Base-by-base conservation (phyloP, 2,888 invertebrate species). In the Dasysyrphus tricinctus region DNA sequence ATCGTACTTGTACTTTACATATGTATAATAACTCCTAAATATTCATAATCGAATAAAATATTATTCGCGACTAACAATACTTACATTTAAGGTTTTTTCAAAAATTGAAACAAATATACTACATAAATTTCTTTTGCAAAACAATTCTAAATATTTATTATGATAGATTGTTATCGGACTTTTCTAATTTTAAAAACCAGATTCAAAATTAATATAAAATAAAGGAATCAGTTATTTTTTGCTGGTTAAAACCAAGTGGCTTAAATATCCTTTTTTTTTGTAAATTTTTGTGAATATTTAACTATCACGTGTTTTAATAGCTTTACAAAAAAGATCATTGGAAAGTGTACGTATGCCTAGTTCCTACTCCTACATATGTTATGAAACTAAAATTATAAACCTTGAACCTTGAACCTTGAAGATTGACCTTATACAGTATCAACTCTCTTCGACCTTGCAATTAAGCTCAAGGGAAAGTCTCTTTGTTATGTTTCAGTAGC, bases 371-470 rank as follows among this genome's bases (percentile, higher is more conserved):
- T 24, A 24, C 1, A 24, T 3, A 32, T 47, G 12, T 44, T 49
- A 44, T 6, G 44, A 44, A 39, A 39, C 39, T n/a, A n/a, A 44
- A n/a, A 29, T 6, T 7, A 49, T 5, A 49, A 49, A 39, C 67
- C 67, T 69, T 69, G 67, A 69, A 39, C 67, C 67, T 69, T 69
- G 67, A 69, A 69, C 67, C 51, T 69, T 51, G 51, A n/a, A 16
- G 37, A 49, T 69, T 69, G 37, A 69, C 67, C 67, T 69, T 51
- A 69, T 24, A 39, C 24, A 54, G 29, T 32, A 51, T 47, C 32
- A 67, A 49, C 49, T n/a, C 47, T 51, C 37, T 29, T 37, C 37
- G 67, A 51, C 67, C 67, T 69, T 69, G 51, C 67, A 69, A 37
- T 69, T 24, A 49, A 37, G 51, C 51, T 51, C 49, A 34, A 24